phyloP scores from a whole-genome alignment of 2,797 vertebrate genomes.

The Hirundo rustica region DNA sequence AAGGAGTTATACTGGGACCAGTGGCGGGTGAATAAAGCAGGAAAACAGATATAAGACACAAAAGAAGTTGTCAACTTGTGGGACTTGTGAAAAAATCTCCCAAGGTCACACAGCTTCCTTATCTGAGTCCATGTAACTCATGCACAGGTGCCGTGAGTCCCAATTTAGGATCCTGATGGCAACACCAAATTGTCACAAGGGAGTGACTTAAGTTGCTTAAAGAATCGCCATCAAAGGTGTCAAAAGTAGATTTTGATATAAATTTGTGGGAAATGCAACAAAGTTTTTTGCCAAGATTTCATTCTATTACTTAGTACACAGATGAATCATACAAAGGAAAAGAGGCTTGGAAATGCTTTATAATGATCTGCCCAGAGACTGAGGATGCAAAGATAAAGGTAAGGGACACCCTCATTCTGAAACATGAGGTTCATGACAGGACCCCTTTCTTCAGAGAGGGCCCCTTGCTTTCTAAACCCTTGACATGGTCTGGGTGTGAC shows the following conservation, averaged over 20 bases:
- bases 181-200: not conserved
- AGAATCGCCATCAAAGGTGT: not conserved
- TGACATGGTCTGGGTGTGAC: not conserved
- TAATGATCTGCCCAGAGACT: not conserved
- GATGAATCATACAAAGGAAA: not conserved
- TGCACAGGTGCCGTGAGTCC: accelerated
- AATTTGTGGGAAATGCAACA: not conserved
- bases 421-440: not conserved
- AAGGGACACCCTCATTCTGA: not conserved
- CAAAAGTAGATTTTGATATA: not conserved
- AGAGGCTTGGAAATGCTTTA: not conserved
- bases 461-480: not conserved
- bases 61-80: not conserved
- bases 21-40: not conserved
- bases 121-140: not conserved
- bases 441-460: not conserved
- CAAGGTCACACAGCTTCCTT: not conserved
- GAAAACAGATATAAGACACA: not conserved
- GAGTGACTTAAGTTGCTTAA: not conserved
- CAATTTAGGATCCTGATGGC: not conserved
- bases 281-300: not conserved
- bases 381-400: not conserved
- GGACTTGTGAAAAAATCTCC: not conserved
- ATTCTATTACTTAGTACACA: not conserved
- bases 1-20: not conserved